phyloP scores from a whole-genome alignment of 2,797 vertebrate genomes.

The Parauchenoglanis ngamensis region DNA sequence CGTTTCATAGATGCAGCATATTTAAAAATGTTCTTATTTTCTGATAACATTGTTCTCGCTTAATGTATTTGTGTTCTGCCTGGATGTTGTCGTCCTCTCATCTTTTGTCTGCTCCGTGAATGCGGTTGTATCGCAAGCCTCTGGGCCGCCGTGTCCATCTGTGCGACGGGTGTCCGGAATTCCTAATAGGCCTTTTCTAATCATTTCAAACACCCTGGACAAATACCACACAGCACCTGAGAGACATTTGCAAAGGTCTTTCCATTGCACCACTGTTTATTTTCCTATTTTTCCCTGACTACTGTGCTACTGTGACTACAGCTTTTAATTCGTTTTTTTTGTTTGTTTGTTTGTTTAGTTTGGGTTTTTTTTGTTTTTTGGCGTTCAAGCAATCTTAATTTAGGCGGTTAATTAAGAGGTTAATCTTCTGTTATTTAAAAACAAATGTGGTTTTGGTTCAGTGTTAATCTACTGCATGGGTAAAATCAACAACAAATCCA shows the following conservation, averaged over 20 bases:
- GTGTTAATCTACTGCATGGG: no score
- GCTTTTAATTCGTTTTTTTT: neutral
- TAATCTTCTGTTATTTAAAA: neutral
- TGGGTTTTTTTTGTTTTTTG: neutral
- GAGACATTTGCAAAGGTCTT: slow-evolving; percentile 12
- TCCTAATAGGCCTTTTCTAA: slow-evolving; percentile 20
- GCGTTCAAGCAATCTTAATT: neutral
- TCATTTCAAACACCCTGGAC: slow-evolving; percentile 18
- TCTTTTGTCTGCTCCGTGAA: neutral
- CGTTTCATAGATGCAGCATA: neutral
- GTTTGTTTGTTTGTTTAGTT: no score
- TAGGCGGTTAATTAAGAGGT: no score
- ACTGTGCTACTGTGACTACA: neutral
- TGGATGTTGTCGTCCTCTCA: neutral
- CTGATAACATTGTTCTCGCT: neutral
- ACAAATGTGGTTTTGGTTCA: neutral
- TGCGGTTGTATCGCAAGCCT: neutral
- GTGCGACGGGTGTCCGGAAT: slow-evolving; percentile 9
- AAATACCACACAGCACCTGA: slow-evolving; percentile 16
- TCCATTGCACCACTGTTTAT: neutral
- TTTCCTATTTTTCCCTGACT: neutral
- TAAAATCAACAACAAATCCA: neutral
- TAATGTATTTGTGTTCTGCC: neutral
- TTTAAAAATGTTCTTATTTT: neutral
- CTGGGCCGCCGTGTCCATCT: slow-evolving; percentile 15